Evolutionary conservation across 1,140 invertebrate genomes (phyloP).

Genomic region (Pararge aegeria): DNA sequence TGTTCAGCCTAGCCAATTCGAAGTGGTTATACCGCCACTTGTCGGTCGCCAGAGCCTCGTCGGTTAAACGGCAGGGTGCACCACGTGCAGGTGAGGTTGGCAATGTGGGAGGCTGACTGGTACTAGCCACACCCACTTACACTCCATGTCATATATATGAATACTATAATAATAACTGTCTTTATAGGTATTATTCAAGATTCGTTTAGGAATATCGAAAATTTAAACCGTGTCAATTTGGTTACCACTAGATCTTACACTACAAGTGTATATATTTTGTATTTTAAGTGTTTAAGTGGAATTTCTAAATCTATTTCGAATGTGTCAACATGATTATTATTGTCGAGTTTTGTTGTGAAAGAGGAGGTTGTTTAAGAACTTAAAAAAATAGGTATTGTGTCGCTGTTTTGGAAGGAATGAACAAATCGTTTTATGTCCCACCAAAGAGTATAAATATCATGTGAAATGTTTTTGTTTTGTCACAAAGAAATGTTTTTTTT

Average conservation of each 20-base stretch:
- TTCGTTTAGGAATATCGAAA: too few relatives aligned
- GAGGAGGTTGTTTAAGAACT: neutral
- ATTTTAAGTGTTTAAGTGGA: conserved; percentile 11
- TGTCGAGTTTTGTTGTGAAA: conserved; percentile 1
- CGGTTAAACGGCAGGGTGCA: too few relatives aligned
- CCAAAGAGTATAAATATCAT: neutral
- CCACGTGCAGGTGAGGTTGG: too few relatives aligned
- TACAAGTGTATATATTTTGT: conserved; percentile 8
- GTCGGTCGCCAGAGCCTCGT: too few relatives aligned
- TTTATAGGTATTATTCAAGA: too few relatives aligned
- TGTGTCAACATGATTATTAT: conserved; percentile 11
- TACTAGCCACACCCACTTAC: too few relatives aligned
- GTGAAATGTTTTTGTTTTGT: neutral
- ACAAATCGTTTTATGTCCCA: neutral
- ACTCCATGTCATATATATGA: too few relatives aligned
- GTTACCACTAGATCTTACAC: neutral
- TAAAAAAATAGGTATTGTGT: neutral
- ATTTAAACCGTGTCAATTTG: neutral
- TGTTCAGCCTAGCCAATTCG: too few relatives aligned
- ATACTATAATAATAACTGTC: too few relatives aligned
- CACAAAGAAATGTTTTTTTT: neutral
- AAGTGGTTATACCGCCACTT: too few relatives aligned
- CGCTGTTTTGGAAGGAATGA: neutral
- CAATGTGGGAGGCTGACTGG: too few relatives aligned
- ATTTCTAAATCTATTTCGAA: conserved; percentile 6